Conservation (phyloP, 2,797 vertebrate genomes). For the Argyrosomus regius region DNA sequence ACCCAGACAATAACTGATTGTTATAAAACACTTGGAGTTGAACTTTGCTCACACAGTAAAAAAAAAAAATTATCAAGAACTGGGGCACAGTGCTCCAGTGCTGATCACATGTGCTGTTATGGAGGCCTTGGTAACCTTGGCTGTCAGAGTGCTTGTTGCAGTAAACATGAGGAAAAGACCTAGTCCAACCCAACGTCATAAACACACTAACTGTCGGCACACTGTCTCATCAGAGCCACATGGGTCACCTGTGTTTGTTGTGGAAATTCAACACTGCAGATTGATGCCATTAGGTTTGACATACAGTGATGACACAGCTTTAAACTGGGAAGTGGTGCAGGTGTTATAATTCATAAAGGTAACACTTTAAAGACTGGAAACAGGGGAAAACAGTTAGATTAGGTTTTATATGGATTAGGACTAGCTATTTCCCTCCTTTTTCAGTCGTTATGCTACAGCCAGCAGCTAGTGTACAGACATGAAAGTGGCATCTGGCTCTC, state of each 20-base stretch:
- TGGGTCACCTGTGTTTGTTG: constrained; percentile 62
- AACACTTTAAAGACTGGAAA: background rate
- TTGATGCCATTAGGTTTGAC: constrained; percentile 17
- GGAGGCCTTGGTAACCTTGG: constrained; percentile 4
- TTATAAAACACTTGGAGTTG: constrained; percentile 50
- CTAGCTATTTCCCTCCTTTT: background rate
- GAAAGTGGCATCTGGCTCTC: background rate
- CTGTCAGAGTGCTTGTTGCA: constrained; percentile 1
- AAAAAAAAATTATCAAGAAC: constrained; percentile 12
- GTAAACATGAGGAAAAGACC: background rate
- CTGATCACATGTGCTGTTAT: constrained; percentile 25
- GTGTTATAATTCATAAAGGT: background rate
- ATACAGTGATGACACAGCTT: background rate
- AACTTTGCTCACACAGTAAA: constrained; percentile 54
- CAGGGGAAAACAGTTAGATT: background rate
- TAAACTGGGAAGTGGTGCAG: background rate
- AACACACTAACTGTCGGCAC: constrained; percentile 24
- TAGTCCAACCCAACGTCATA: constrained; percentile 6
- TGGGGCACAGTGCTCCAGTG: constrained; percentile 27
- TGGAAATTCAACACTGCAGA: constrained; percentile 52
- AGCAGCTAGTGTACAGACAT: background rate
- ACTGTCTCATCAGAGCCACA: constrained; percentile 21
- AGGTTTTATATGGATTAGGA: too few species aligned
- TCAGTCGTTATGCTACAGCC: background rate
- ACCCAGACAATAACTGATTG: constrained; percentile 3